Evolutionary conservation across 2,113 vertebrate species (phyloP).

Genomic region (Danio rerio): GRCz12tu NC_133176.1:42061501-42062000

Average conservation of each 20-base stretch:
- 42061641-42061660: conserved; percentile 6
- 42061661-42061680: not conserved
- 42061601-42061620: not conserved
- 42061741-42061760: not conserved
- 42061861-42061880: too few relatives aligned
- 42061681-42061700: not conserved
- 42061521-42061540: conserved; percentile 32
- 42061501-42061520: conserved; percentile 44
- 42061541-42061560: conserved; percentile 50
- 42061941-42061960: too few relatives aligned
- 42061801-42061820: too few relatives aligned
- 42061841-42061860: too few relatives aligned
- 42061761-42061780: not conserved
- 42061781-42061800: not conserved
- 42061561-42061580: conserved; percentile 39
- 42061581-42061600: not conserved
- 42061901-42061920: too few relatives aligned
- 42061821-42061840: too few relatives aligned
- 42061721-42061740: too few relatives aligned
- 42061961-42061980: too few relatives aligned
- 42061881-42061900: too few relatives aligned
- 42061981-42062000: too few relatives aligned
- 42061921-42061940: too few relatives aligned
- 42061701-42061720: not conserved
- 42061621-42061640: not conserved